A percentile compares a stretch with the other conserved stretches of the same genome.
Evolutionary conservation across 2,113 vertebrate species (phyloP).

Genomic region (Hippolais icterina): DNA sequence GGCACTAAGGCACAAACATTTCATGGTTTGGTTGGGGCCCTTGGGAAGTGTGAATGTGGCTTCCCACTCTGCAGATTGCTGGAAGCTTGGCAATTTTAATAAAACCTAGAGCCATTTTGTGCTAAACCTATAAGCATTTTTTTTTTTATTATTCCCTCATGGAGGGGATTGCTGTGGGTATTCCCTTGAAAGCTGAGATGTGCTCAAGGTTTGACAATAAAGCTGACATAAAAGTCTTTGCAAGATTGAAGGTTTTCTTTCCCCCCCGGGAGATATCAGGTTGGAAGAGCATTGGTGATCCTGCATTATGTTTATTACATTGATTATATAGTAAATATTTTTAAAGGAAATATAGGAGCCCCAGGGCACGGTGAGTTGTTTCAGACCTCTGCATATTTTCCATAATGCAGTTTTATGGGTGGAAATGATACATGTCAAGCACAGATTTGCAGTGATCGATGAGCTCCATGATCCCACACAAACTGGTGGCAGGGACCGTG

Average conservation of each 20-base stretch:
- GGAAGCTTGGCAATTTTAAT: neutral
- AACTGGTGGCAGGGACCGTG: neutral
- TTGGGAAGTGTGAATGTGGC: neutral
- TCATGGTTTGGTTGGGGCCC: neutral
- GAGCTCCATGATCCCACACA: neutral
- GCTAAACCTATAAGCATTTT: neutral
- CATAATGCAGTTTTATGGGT: neutral
- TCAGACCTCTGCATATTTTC: neutral
- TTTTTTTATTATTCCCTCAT: neutral
- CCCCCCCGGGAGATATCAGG: neutral
- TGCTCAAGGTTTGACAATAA: neutral
- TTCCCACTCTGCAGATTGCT: neutral
- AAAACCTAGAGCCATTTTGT: neutral
- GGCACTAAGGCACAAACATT: neutral
- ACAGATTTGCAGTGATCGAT: neutral
- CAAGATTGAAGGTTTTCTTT: neutral
- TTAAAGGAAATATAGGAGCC: neutral
- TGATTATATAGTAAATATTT: constrained; percentile 53
- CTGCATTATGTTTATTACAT: constrained; percentile 56
- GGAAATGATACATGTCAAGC: neutral
- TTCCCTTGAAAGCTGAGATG: neutral
- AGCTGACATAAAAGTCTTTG: neutral
- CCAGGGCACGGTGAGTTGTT: neutral
- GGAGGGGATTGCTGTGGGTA: neutral
- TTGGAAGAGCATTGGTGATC: neutral